Percentiles rank a stretch among this genome's conserved stretches.
phyloP scores from a whole-genome alignment of 2,888 invertebrate genomes.

The Hesperia comma region DNA sequence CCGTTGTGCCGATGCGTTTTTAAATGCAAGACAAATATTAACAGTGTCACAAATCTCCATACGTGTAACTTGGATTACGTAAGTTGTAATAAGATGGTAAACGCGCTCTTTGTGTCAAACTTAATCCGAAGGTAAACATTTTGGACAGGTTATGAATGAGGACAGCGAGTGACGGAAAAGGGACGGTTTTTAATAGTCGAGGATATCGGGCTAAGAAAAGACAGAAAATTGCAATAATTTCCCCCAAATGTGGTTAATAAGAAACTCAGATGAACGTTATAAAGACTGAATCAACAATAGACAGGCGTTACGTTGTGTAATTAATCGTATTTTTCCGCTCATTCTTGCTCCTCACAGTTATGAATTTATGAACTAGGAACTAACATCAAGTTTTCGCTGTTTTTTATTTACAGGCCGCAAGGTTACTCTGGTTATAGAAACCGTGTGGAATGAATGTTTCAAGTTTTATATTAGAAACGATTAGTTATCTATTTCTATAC shows the following conservation, averaged over 20 bases:
- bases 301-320: constrained; percentile 20
- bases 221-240: neutral
- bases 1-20: constrained; percentile 26
- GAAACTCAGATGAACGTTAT: neutral
- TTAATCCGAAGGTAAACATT: constrained; percentile 6
- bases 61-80: neutral
- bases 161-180: constrained; percentile 15
- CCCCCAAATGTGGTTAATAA: neutral
- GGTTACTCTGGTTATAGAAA: neutral
- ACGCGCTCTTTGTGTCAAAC: constrained; percentile 6
- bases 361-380: constrained; percentile 1
- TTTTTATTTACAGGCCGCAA: neutral
- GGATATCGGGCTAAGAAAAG: constrained; percentile 1
- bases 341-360: neutral
- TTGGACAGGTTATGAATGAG: constrained; percentile 11
- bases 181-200: constrained; percentile 7
- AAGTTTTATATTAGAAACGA: neutral
- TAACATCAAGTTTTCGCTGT: neutral
- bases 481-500: too few species aligned
- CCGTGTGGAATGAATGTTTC: neutral
- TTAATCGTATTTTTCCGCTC: constrained; percentile 26
- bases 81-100: constrained; percentile 9
- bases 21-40: constrained; percentile 34
- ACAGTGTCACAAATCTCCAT: constrained; percentile 13
- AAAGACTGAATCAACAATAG: constrained; percentile 5